Percentiles rank a stretch among this genome's conserved stretches.
Evolutionary conservation across 2,888 invertebrate genomes (phyloP).

Genomic region (Scotopteryx bipunctaria): DNA sequence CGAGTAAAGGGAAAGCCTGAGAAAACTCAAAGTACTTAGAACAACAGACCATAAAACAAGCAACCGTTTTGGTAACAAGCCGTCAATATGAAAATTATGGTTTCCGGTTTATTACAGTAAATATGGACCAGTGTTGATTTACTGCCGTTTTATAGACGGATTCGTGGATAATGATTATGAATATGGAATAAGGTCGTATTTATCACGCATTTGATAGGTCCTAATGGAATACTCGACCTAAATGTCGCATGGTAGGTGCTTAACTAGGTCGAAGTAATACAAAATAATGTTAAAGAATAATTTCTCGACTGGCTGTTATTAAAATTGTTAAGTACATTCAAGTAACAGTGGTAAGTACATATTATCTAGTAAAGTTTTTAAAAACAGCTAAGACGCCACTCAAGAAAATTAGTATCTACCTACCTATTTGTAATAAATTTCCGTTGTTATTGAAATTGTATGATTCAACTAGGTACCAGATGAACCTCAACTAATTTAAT

Average conservation of each 20-base stretch:
- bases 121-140: conserved; percentile 1
- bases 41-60: too few relatives aligned
- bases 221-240: conserved; percentile 14
- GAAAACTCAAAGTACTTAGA: too few relatives aligned
- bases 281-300: background rate
- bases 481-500: too few relatives aligned
- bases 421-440: too few relatives aligned
- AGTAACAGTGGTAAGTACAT: too few relatives aligned
- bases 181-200: conserved; percentile 20
- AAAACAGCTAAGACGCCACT: too few relatives aligned
- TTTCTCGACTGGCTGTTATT: conserved; percentile 1
- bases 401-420: too few relatives aligned
- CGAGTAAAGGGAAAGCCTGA: too few relatives aligned
- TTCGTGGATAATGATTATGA: conserved; percentile 13
- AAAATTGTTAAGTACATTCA: too few relatives aligned
- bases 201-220: conserved; percentile 13
- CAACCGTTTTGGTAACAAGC: background rate
- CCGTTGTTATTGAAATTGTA: too few relatives aligned
- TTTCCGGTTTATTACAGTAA: conserved; percentile 7
- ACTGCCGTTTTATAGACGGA: conserved; percentile 10
- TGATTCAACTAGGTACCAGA: too few relatives aligned
- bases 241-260: background rate
- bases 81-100: background rate
- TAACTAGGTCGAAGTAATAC: conserved; percentile 1
- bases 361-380: too few relatives aligned